These are phyloP conservation scores for Frieseomelitta varia DNA, from an alignment of 1,140 invertebrate species.

Conservation along the genomic window DNA sequence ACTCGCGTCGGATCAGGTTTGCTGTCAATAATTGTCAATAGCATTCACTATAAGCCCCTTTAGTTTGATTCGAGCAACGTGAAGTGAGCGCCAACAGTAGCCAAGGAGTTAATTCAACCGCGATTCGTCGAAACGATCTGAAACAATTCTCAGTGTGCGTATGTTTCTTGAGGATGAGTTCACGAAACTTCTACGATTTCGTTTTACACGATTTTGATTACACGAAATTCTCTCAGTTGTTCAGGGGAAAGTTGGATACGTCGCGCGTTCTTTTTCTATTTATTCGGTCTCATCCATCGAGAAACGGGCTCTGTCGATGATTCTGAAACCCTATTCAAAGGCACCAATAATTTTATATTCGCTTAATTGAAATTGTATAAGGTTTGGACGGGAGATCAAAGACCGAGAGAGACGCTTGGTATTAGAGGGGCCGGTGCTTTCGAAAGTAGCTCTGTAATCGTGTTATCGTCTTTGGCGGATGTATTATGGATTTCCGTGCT, in stretches of 20 bases:
- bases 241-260: neutral
- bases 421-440: neutral
- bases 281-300: neutral
- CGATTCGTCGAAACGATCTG: neutral
- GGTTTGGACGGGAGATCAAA: neutral
- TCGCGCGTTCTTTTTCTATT: neutral
- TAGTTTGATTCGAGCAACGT: too few species aligned
- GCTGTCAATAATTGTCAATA: too few species aligned
- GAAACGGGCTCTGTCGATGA: neutral
- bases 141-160: neutral
- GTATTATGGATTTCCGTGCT: slow-evolving; percentile 1
- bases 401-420: neutral
- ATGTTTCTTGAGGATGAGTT: neutral
- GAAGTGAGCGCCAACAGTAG: too few species aligned
- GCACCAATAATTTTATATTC: neutral
- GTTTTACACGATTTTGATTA: slow-evolving; percentile 3
- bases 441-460: slow-evolving; percentile 21
- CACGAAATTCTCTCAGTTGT: neutral
- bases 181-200: neutral
- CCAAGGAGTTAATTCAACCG: neutral
- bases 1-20: too few species aligned
- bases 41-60: too few species aligned
- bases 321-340: slow-evolving; percentile 1
- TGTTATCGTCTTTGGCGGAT: neutral
- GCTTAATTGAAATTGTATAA: slow-evolving; percentile 20